Percentiles rank a stretch among this genome's conserved stretches.
Evolutionary conservation across 2,888 invertebrate genomes (phyloP).

Genomic region (Heliconius ethilla): DNA sequence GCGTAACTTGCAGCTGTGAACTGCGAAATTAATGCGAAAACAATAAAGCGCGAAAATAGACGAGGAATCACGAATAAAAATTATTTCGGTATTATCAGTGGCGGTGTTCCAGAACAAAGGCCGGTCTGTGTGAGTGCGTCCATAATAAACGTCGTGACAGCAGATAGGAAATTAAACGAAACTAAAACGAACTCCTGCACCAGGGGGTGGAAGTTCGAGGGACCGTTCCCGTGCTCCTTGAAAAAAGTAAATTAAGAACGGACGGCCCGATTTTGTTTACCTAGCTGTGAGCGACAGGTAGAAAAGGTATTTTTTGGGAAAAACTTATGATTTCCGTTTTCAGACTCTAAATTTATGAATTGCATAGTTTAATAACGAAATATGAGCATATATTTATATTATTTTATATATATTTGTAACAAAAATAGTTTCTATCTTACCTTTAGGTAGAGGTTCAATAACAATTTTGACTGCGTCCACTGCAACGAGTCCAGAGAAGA

Average conservation of each 20-base stretch:
- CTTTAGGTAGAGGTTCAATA: constrained; percentile 79
- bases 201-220: constrained; percentile 67
- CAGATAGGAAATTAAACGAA: constrained; percentile 79
- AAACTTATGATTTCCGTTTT: not conserved
- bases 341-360: not conserved
- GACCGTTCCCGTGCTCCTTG: constrained; percentile 52
- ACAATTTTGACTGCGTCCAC: constrained; percentile 74
- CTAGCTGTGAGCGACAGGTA: constrained; percentile 51
- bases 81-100: constrained; percentile 69
- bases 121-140: constrained; percentile 62
- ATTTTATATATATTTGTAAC: not conserved
- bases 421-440: constrained; percentile 55
- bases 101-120: constrained; percentile 61
- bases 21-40: constrained; percentile 80
- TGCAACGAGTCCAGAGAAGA: constrained; percentile 62
- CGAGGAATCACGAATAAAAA: constrained; percentile 67
- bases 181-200: constrained; percentile 76
- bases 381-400: not conserved
- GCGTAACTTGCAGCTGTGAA: constrained; percentile 78
- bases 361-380: not conserved
- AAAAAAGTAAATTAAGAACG: constrained; percentile 72
- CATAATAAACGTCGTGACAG: constrained; percentile 76
- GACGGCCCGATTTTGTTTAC: constrained; percentile 70
- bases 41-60: constrained; percentile 79
- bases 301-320: constrained; percentile 45